Conservation (phyloP, 2,797 vertebrate species). For the Pelobates cultripes region DNA sequence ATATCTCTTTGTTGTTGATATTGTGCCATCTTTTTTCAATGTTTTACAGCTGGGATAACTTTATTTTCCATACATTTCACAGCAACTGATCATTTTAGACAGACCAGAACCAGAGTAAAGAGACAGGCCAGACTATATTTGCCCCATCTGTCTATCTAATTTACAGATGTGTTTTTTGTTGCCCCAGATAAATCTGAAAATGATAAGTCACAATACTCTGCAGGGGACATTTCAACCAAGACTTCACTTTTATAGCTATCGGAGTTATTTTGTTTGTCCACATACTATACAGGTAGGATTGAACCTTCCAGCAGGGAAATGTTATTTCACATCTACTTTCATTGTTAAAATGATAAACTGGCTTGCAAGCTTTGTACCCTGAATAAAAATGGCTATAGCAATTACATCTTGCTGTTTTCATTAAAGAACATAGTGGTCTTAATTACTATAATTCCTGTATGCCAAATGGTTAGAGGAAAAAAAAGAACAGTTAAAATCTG, state of each 20-base stretch:
- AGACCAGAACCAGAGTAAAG: neutral
- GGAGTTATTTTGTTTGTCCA: slow-evolving; percentile 14
- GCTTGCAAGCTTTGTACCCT: neutral
- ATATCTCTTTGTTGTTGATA: neutral
- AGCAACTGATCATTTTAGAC: slow-evolving; percentile 13
- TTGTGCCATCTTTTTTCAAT: no score
- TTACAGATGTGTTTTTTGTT: slow-evolving; percentile 4
- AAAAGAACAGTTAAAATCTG: no score
- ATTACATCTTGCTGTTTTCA: slow-evolving; percentile 16
- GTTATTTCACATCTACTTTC: slow-evolving; percentile 3
- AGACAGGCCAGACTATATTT: slow-evolving; percentile 10
- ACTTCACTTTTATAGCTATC: neutral
- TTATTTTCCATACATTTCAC: neutral
- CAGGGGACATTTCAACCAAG: neutral
- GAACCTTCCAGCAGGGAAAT: neutral
- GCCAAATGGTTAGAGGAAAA: no score
- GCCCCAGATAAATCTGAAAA: slow-evolving; percentile 8
- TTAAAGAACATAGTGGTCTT: slow-evolving; percentile 15
- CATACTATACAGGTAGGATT: slow-evolving; percentile 1
- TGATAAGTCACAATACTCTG: slow-evolving; percentile 12
- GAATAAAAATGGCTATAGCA: neutral
- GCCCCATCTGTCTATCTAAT: slow-evolving; percentile 1
- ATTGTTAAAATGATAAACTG: neutral
- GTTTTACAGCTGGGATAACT: no score
- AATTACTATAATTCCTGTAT: slow-evolving; percentile 8